phyloP scores from a whole-genome alignment of 2,113 vertebrate species.

The Ictalurus punctatus region DNA sequence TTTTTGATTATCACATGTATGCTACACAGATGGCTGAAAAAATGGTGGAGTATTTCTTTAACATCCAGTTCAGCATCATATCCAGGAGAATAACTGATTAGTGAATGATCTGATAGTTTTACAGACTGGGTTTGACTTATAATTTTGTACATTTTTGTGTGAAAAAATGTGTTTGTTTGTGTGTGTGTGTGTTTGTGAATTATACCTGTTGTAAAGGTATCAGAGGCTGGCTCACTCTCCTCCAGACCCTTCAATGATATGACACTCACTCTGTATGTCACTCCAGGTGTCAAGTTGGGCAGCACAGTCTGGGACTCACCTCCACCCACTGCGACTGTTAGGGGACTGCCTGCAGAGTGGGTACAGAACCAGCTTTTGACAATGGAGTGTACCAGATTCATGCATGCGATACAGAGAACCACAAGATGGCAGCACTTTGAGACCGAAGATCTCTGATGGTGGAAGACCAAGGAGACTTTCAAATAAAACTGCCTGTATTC shows the following conservation, averaged over 20 bases:
- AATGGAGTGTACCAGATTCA: background rate
- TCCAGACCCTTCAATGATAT: slow-evolving; percentile 86
- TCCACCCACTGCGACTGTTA: slow-evolving; percentile 76
- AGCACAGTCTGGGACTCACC: slow-evolving; percentile 73
- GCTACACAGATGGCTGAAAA: background rate
- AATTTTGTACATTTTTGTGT: slow-evolving; percentile 77
- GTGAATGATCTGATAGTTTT: background rate
- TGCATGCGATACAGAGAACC: background rate
- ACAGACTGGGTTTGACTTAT: background rate
- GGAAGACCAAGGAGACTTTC: too few species aligned
- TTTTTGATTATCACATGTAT: background rate
- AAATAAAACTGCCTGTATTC: too few species aligned
- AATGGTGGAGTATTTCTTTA: background rate
- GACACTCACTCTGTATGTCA: slow-evolving; percentile 80
- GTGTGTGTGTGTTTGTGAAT: background rate
- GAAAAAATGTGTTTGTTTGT: too few species aligned
- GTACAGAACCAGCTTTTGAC: background rate
- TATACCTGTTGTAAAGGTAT: slow-evolving; percentile 84
- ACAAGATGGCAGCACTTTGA: slow-evolving; percentile 4
- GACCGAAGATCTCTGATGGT: background rate
- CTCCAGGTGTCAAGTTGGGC: slow-evolving; percentile 79
- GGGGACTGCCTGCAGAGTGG: slow-evolving; percentile 73
- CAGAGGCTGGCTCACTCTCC: slow-evolving; percentile 85
- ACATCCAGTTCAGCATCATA: too few species aligned
- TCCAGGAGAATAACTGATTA: background rate